Evolutionary conservation across 2,113 vertebrate genomes (phyloP).

Genomic region (Macheiramphus alcinus): DNA sequence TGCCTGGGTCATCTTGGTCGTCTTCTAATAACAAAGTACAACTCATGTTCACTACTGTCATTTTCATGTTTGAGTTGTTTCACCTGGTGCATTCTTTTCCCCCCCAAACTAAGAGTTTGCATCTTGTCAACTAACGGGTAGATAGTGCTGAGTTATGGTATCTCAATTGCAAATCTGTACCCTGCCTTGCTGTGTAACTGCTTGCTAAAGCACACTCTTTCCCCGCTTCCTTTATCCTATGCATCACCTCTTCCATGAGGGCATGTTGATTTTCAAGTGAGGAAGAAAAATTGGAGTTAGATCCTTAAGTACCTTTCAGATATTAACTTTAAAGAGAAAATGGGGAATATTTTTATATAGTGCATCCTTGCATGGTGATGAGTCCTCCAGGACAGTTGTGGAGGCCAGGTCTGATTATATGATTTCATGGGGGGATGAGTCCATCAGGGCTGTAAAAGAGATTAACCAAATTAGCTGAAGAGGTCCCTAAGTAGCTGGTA

Average conservation of each 20-base stretch:
- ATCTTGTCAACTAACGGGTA: background rate
- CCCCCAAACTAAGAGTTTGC: background rate
- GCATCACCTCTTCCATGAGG: background rate
- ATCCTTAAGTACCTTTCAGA: background rate
- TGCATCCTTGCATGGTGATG: background rate
- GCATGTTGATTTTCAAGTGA: background rate
- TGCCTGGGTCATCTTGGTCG: background rate
- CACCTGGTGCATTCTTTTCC: background rate
- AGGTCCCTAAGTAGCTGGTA: background rate
- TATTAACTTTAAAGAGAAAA: background rate
- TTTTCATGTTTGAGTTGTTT: background rate
- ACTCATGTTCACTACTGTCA: background rate
- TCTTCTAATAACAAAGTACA: background rate
- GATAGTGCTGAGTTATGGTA: background rate
- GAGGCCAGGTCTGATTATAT: background rate
- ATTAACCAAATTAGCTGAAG: background rate
- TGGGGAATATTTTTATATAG: background rate
- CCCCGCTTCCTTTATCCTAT: background rate
- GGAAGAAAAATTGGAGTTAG: background rate
- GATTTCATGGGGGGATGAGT: background rate
- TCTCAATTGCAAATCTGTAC: background rate
- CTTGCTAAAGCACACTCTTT: background rate
- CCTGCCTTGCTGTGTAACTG: background rate
- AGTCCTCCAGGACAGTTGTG: background rate
- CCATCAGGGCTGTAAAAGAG: background rate